Evolutionary conservation across 2,797 vertebrate genomes (phyloP).

Genomic region (Anguilla marmorata): DNA sequence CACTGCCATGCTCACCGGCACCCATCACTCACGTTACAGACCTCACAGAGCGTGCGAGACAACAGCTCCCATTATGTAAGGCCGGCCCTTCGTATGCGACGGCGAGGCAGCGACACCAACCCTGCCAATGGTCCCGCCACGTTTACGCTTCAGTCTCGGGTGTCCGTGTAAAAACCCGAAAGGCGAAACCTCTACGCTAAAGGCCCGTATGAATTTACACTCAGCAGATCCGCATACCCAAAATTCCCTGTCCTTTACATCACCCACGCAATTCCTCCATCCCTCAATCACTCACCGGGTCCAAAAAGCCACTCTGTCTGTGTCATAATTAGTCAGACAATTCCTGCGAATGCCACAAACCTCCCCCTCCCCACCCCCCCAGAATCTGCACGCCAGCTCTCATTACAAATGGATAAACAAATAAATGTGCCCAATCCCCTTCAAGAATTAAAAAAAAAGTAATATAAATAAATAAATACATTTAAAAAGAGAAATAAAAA

Average conservation of each 20-base stretch:
- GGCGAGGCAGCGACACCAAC: neutral
- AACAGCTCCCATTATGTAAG: neutral
- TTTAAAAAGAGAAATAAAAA: constrained; percentile 26
- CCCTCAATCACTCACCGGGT: neutral
- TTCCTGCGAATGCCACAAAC: constrained; percentile 10
- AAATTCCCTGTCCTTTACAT: neutral
- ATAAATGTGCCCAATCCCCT: constrained; percentile 47
- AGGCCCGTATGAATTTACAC: neutral
- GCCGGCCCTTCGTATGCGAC: neutral
- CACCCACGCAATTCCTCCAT: constrained; percentile 2
- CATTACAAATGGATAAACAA: constrained; percentile 48
- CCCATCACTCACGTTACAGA: neutral
- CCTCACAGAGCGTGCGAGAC: neutral
- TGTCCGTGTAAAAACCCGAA: neutral
- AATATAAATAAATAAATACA: constrained; percentile 24
- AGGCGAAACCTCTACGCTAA: neutral
- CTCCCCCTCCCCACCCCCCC: neutral
- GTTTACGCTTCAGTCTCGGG: neutral
- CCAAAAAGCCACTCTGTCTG: constrained; percentile 28
- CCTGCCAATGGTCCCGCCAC: neutral
- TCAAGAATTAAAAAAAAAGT: constrained; percentile 40
- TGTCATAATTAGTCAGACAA: constrained; percentile 24
- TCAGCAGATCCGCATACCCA: neutral
- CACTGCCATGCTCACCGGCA: neutral
- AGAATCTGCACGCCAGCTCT: constrained; percentile 24